phyloP scores from a whole-genome alignment of 2,888 invertebrate species.

The Ichneumoninae sp. region DNA sequence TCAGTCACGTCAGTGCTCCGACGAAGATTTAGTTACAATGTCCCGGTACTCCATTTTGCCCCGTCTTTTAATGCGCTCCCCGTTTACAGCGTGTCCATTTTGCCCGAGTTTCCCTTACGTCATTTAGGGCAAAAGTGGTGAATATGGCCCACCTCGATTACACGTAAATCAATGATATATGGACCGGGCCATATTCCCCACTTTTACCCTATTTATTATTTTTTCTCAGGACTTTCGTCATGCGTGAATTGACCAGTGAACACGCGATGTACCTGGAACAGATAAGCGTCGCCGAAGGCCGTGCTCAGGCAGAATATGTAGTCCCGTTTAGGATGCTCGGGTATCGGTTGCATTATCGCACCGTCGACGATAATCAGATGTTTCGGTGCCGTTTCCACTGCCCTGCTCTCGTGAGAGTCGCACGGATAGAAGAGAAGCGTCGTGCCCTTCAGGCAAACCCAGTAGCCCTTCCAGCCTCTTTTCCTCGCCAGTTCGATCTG shows the following conservation, averaged over 20 bases:
- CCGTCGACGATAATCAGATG: constrained; percentile 98
- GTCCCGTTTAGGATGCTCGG: constrained; percentile 99
- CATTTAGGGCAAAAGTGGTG: too few species aligned
- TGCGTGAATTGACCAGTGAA: not conserved
- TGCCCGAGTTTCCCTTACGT: not conserved
- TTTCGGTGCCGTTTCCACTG: constrained; percentile 96
- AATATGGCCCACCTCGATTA: too few species aligned
- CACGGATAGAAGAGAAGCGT: constrained; percentile 98
- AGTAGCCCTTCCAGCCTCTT: constrained; percentile 99
- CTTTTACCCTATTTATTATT: not conserved
- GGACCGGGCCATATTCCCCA: too few species aligned
- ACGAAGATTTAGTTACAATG: too few species aligned
- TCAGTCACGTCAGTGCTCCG: too few species aligned
- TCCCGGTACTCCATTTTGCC: too few species aligned
- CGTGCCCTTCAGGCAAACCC: constrained; percentile 99
- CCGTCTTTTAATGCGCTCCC: too few species aligned
- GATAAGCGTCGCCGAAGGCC: constrained; percentile 98
- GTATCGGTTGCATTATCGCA: constrained; percentile 99
- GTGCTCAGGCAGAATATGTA: constrained; percentile 99
- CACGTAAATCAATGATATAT: too few species aligned
- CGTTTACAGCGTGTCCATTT: not conserved
- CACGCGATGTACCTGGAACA: constrained; percentile 91
- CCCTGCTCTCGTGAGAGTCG: constrained; percentile 95
- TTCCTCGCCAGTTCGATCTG: constrained; percentile 98
- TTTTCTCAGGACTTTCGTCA: not conserved